Evolutionary conservation across 2,113 vertebrate species (phyloP).

Genomic region (Tenrec ecaudatus): DNA sequence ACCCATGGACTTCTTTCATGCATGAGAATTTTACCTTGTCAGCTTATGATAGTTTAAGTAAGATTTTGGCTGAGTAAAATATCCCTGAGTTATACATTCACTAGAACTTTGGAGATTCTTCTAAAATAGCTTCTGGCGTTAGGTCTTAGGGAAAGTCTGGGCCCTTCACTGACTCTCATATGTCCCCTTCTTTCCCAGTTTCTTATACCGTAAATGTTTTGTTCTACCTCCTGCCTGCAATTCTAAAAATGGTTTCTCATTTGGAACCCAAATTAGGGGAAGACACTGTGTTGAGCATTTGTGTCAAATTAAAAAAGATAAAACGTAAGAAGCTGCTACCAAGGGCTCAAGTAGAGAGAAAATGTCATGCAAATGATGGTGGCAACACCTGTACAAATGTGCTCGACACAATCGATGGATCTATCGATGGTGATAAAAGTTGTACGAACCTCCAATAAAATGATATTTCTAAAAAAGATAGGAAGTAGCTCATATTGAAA

Average conservation of each 20-base stretch:
- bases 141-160: not conserved
- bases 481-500: too few species aligned
- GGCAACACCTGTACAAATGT: too few species aligned
- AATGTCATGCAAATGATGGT: too few species aligned
- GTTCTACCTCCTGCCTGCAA: not conserved
- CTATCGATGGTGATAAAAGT: too few species aligned
- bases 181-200: not conserved
- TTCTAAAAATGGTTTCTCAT: constrained; percentile 1
- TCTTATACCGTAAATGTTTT: not conserved
- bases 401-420: too few species aligned
- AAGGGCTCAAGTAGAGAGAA: too few species aligned
- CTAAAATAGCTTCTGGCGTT: not conserved
- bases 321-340: too few species aligned
- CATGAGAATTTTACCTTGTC: not conserved
- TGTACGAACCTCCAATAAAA: too few species aligned
- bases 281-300: not conserved
- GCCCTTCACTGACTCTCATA: not conserved
- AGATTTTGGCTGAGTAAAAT: not conserved
- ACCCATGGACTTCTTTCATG: not conserved
- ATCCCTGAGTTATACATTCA: not conserved
- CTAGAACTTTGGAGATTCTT: not conserved
- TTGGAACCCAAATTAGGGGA: not conserved
- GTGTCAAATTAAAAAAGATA: not conserved
- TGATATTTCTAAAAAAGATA: too few species aligned
- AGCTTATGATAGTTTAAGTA: not conserved